These are phyloP conservation scores for Chymomyza caudatula DNA, from an alignment of 2,888 invertebrate genomes.

Conservation along the genomic window DNA sequence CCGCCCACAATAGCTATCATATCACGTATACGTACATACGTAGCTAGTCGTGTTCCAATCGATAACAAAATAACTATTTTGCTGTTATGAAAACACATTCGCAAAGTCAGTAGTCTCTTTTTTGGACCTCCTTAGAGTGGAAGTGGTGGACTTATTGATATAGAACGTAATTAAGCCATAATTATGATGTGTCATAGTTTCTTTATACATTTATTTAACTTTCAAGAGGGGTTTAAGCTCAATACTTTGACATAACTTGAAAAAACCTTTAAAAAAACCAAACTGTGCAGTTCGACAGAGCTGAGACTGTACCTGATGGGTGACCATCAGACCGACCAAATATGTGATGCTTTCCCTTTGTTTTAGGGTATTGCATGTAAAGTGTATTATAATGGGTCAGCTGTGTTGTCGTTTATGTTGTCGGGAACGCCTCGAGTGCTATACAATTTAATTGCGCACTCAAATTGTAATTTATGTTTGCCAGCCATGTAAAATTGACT, in stretches of 20 bases:
- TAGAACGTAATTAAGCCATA: too few species aligned
- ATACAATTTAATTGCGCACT: constrained; percentile 28
- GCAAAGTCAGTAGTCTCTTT: too few species aligned
- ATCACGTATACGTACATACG: neutral
- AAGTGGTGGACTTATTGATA: too few species aligned
- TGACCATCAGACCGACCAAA: constrained; percentile 3
- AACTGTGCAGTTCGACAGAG: neutral
- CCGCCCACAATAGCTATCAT: neutral
- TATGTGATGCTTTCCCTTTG: neutral
- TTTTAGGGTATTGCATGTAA: neutral
- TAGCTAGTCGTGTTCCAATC: too few species aligned
- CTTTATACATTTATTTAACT: too few species aligned
- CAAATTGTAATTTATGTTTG: constrained; percentile 63
- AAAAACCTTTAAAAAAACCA: too few species aligned
- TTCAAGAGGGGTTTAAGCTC: too few species aligned
- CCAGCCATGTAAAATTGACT: constrained; percentile 63
- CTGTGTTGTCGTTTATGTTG: constrained; percentile 4
- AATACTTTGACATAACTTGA: too few species aligned
- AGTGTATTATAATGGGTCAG: constrained; percentile 45
- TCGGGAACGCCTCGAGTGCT: constrained; percentile 20
- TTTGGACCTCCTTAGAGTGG: too few species aligned
- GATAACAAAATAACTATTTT: too few species aligned
- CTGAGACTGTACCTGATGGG: neutral
- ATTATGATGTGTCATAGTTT: too few species aligned
- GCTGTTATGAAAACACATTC: too few species aligned